These are phyloP conservation scores for Oncorhynchus tshawytscha DNA, from an alignment of 2,113 vertebrate genomes.

Conservation along the genomic window DNA sequence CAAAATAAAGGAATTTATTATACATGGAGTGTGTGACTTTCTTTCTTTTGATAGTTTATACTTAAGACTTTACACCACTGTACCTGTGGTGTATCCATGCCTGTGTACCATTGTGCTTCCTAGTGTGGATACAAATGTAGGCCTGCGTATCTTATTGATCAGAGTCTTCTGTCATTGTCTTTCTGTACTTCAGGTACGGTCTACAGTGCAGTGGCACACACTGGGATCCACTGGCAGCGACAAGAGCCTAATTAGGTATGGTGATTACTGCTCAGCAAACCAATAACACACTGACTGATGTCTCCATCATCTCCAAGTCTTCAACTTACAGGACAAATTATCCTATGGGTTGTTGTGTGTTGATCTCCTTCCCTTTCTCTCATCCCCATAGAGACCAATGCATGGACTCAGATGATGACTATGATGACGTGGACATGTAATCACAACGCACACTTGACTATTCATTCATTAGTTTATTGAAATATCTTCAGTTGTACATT, in stretches of 20 bases:
- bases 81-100: no score
- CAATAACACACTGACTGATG: neutral
- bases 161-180: neutral
- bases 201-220: neutral
- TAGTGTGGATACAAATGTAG: no score
- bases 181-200: conserved; percentile 46
- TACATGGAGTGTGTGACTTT: no score
- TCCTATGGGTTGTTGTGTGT: no score
- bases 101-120: neutral
- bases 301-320: neutral
- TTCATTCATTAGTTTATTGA: neutral
- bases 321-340: no score
- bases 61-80: no score
- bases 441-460: conserved; percentile 13
- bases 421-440: conserved; percentile 78
- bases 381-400: conserved; percentile 59
- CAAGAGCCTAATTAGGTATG: conserved; percentile 59
- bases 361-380: neutral
- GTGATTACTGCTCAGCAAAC: no score
- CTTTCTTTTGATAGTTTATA: no score
- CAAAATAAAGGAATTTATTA: no score
- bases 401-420: conserved; percentile 76
- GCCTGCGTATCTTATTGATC: no score
- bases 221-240: conserved; percentile 20
- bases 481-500: no score